Evolutionary conservation across 2,113 vertebrate genomes (phyloP), one percentile per base, ranked within the genome.

Genomic region (Puma concolor): DNA sequence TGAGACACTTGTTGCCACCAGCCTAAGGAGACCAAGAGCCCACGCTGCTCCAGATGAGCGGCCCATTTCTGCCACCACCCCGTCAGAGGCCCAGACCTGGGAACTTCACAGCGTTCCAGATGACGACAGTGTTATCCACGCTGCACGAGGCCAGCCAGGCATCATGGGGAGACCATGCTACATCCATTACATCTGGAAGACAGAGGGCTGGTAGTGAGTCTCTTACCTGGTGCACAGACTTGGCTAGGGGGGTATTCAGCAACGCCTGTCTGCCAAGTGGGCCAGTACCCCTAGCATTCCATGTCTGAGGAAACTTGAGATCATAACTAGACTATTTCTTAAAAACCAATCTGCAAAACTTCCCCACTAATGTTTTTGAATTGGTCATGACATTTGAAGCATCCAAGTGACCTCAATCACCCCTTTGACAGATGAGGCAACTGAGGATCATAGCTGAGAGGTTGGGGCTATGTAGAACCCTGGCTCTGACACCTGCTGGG

Each of bases 41-140:
- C 36, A 11, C 4, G 23, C 60, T 2, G 1, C 36, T n/a, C 41
- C 8, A 86, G 85, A 90, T 8, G 21, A 88, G n/a, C 17, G 29
- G 67, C 88, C 31, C 16, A 25, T 64, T 91, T 50, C 36, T 33
- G 19, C 57, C n/a, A 1, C 36, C 17, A 48, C n/a, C 41, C 57
- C 69, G 66, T 31, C 44, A 86, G 63, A 48, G 60, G 57, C 12
- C 63, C 99, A 74, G 97, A 99, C 99, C 99, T 99, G 99, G 99
- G 95, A 99, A 99, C 97, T 99, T 99, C 41, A 99, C 99, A 13
- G 99, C 99, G 14, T 99, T 99, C 99, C 99, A 99, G 98, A 99
- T 99, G 97, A 99, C 99, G 6, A 99, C 99, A 69, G 99, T 99
- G 98, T 99, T 99, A 98, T 99, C 99, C 72, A 99, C 99, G 86